Conservation (phyloP, 1,140 invertebrate species). For the Aphelenchoides fujianensis region DNA sequence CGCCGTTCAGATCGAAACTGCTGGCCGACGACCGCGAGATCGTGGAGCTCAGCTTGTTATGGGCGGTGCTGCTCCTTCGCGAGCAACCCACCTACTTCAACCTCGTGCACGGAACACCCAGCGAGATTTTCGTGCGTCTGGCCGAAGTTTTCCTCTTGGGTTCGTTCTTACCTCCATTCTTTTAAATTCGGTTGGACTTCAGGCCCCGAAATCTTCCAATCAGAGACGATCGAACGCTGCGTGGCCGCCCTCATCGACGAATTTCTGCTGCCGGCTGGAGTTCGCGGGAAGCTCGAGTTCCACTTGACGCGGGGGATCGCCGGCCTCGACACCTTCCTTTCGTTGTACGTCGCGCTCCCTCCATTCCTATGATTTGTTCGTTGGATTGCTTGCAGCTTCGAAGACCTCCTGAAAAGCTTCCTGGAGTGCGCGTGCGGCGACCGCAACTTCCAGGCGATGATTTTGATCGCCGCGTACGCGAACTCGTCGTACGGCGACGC, state of each 20-base stretch:
- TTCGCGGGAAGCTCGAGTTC: not conserved
- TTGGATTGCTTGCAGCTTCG: conserved; percentile 15
- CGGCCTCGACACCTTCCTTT: conserved; percentile 15
- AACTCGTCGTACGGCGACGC: conserved; percentile 15
- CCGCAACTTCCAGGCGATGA: not conserved
- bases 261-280: conserved; percentile 6
- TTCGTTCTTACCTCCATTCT: not conserved
- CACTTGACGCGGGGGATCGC: conserved; percentile 9
- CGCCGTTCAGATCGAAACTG: not conserved
- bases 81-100: conserved; percentile 12
- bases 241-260: not conserved
- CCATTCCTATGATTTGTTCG: not conserved
- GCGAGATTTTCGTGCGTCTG: conserved; percentile 2
- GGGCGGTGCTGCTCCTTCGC: conserved; percentile 5
- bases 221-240: not conserved
- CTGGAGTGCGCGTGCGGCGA: conserved; percentile 15
- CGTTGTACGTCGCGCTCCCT: not conserved
- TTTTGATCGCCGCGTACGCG: conserved; percentile 12
- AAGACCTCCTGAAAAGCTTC: conserved; percentile 14
- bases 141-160: conserved; percentile 18
- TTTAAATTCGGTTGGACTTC: not conserved
- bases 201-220: conserved; percentile 14
- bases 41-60: conserved; percentile 13
- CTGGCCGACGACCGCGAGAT: conserved; percentile 7
- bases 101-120: not conserved